Evolutionary conservation across 2,797 vertebrate species (phyloP).

Genomic region (Austrolebias charrua): DNA sequence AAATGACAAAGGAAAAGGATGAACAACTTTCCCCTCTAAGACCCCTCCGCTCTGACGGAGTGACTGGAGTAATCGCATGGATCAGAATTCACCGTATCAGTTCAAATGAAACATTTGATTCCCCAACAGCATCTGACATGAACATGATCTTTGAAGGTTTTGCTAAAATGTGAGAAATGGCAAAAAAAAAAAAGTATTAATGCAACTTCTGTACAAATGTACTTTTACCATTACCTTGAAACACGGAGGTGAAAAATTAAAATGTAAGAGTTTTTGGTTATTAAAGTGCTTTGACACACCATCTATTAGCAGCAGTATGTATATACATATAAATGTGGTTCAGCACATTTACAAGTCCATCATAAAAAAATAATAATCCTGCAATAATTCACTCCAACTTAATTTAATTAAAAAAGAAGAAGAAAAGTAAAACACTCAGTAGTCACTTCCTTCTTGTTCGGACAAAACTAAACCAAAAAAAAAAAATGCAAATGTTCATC

Average conservation of each 20-base stretch:
- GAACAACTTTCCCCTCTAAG: background rate
- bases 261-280: constrained; percentile 68
- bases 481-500: constrained; percentile 69
- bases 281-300: constrained; percentile 75
- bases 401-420: constrained; percentile 13
- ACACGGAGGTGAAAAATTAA: constrained; percentile 36
- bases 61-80: constrained; percentile 4
- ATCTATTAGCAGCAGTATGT: constrained; percentile 75
- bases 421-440: constrained; percentile 56
- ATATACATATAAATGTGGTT: constrained; percentile 69
- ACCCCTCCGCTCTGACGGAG: constrained; percentile 11
- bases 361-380: constrained; percentile 59
- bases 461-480: constrained; percentile 40
- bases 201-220: constrained; percentile 19
- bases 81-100: constrained; percentile 6
- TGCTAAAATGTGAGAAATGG: constrained; percentile 25
- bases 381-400: constrained; percentile 5
- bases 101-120: constrained; percentile 18
- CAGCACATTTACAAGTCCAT: constrained; percentile 57
- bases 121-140: constrained; percentile 5
- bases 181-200: constrained; percentile 21
- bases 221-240: constrained; percentile 27
- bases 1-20: background rate
- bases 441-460: constrained; percentile 62
- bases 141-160: constrained; percentile 11